Base-by-base conservation (phyloP, 1,140 invertebrate species). In the Achroia grisella region DNA sequence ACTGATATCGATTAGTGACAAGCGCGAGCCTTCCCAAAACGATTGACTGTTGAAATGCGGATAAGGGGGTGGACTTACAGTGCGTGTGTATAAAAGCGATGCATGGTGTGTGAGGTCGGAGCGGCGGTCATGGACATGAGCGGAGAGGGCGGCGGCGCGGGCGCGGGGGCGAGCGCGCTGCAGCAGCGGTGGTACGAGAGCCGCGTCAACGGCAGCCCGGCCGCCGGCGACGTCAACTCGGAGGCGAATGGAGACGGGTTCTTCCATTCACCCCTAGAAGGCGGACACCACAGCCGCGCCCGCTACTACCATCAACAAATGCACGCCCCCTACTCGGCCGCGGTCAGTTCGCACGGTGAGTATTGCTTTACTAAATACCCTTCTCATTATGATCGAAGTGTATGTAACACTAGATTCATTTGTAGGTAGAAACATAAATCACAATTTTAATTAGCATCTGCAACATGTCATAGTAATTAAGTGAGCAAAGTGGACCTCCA, bases 221-320 rank as follows among this genome's bases (percentile, higher is more conserved):
- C 78, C 49, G 81, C 69, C 57, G 76, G 64, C 34, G 78, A 84
- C 64, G 73, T 72, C 58, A 62, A 56, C 62, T 55, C 67, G 12
- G 76, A 78, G 51, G 51, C 65, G 45, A 79, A 80, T 58, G 79
- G 71, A 44, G 83, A 82, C 60, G 77, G 69, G 40, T 86, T 87
- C 75, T 86, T 86, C 73, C 85, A 86, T 65, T 82, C 83, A 43
- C 77, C 85, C 59, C 73, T 86, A 39, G 83, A 86, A 62, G 83
- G 83, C 67, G 78, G 78, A 10, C 86, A 87, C 59, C 82, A 86
- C 62, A 82, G 79, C 53, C 72, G 82, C 60, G 79, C 82, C 41
- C 71, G 83, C 39, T 86, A 86, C 74, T 87, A 87, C 74, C 83
- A 87, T 52, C 85, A 87, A 56, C 82, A 86, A 36, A 83, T 87